Base-by-base conservation (phyloP, 2,888 invertebrate genomes). In the Pilophorus perplexus region DNA sequence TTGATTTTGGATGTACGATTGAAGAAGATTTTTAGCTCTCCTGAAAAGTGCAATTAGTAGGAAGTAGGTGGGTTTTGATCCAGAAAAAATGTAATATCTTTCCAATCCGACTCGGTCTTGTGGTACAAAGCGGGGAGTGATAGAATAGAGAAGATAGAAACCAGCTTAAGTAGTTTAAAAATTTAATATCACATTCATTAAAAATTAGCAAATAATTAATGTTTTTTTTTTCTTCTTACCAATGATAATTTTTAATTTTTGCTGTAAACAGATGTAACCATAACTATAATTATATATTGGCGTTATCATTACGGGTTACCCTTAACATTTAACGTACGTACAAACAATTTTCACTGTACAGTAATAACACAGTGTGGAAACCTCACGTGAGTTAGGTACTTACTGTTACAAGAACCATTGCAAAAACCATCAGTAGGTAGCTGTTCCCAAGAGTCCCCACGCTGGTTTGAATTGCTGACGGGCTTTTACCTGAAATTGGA, bases 381-480 rank as follows among this genome's bases (percentile, higher is more conserved):
- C 6, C 20, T 27, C n/a, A n/a, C 10, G 12, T 6, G 57, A 12
- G 38, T 37, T 64, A 64, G 14, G 64, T 64, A 23, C 40, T 64
- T 20, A 64, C 37, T 37, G 52, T 52, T 8, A 64, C 14, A 16
- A 64, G n/a, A 2, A 64, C 64, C 64, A 64, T 64, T 14, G 64
- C 37, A 20, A 64, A 22, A 33, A 64, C 52, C 50, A 50, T 64
- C 25, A 67, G 10, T 10, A 64, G 22, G 23, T 42, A 54, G 46
- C 67, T 64, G 40, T 55, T 67, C 0, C 67, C 64, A 3, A 64
- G 27, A 27, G 57, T 64, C 25, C 67, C 67, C 18, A 42, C 52
- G 23, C 67, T 67, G 0, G 67, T 67, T 38, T 67, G 67, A 20
- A 67, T 67, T 22, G 67, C 67, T 2, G 67, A 67, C 20, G 67